Base-by-base conservation (phyloP, 2,888 invertebrate species). In the Hylaea fasciaria region DNA sequence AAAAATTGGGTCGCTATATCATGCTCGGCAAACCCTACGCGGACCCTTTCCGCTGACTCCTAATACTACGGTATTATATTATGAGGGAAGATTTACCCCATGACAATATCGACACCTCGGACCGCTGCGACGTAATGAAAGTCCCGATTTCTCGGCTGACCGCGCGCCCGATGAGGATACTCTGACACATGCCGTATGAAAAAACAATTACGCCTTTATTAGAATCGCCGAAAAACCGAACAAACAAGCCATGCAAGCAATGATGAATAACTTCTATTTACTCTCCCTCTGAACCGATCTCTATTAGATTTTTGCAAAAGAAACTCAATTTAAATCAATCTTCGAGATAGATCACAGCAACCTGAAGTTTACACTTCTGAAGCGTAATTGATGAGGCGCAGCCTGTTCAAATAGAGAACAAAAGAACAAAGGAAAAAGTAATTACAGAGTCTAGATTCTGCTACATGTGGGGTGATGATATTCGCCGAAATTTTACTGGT, bases 141-240 rank as follows among this genome's bases (percentile, higher is more conserved):
- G 47, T 51, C 62, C 54, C 64, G 67, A 72, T 79, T 76, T 73
- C 64, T 47, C 73, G 72, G 62, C 57, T 73, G 70, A 64, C 61
- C 72, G 70, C 68, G 14, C 58, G 29, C 62, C 14, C 58, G 65
- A 69, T 69, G 60, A 68, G 57, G 66, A 65, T 64, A 17, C 61
- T 48, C 63, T 60, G 66, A 65, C 65, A 56, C 55, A 55, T 56
- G 61, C 48, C 67, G 49, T 49, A 50, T 22, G 50, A 58, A 49
- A 35, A 68, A 74, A 69, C 57, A 61, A 74, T 69, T 68, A 67
- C 61, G 71, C 51, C 60, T 64, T 65, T 59, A 58, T 55, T 52
- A 65, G 57, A 62, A 62, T 64, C 44, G 53, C 8, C 51, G 37
- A 64, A 54, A 59, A 51, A 65, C 46, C 16, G 43, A 57, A 55